phyloP scores from a whole-genome alignment of 1,140 invertebrate genomes.

The Penaeus japonicus region DNA sequence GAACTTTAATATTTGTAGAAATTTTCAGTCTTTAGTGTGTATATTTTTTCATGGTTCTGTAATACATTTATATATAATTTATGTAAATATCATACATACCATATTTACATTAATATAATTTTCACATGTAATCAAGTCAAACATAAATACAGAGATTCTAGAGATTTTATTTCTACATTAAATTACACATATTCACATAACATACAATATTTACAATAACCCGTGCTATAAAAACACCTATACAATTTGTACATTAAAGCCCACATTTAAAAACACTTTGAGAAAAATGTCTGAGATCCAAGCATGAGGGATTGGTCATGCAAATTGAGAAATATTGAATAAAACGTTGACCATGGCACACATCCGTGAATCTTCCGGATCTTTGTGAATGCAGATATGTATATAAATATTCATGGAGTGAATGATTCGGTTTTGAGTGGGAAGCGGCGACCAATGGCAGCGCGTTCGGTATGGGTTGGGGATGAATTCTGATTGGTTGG shows the following conservation, averaged over 20 bases:
- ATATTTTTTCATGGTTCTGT: no score
- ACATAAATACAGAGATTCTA: conserved; percentile 7
- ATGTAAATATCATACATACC: not conserved
- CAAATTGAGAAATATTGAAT: no score
- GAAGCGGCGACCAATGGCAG: no score
- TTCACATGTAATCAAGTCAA: not conserved
- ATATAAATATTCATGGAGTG: no score
- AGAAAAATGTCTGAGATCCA: conserved; percentile 7
- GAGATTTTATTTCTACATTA: conserved; percentile 44
- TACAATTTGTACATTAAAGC: conserved; percentile 47
- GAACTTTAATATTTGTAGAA: no score
- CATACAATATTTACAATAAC: conserved; percentile 45
- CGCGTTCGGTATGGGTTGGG: no score
- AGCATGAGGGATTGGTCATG: not conserved
- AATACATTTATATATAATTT: not conserved
- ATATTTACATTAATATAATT: not conserved
- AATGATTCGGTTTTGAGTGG: no score
- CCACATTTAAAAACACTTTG: not conserved
- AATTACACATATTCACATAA: conserved; percentile 54
- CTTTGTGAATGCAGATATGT: no score
- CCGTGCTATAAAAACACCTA: conserved; percentile 47
- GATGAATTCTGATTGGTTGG: no score
- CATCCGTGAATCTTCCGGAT: no score
- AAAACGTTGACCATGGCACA: no score
- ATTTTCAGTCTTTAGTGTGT: no score